Base-by-base conservation (phyloP, 2,113 vertebrate genomes). In the Oxygymnocypris stewartii region DNA sequence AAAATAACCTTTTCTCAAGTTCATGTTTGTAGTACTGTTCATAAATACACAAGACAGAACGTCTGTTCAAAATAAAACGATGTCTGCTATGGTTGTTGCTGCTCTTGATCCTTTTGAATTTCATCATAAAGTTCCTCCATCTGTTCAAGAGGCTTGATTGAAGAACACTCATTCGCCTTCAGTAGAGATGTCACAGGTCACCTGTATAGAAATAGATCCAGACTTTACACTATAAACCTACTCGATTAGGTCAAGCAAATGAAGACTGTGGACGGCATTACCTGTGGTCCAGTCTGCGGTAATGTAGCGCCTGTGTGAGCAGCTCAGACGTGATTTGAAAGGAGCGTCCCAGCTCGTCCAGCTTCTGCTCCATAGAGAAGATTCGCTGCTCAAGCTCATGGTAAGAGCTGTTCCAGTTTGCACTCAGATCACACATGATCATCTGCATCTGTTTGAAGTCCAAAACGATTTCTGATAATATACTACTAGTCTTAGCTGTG, bases 341-440 rank as follows among this genome's bases (percentile, higher is more conserved):
- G 77, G 92, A 94, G 88, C 93, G 94, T 0, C 90, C 94, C 88
- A 97, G 91, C 40, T 95, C 91, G 0, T 97, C 96, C 84, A 97
- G 92, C 85, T 96, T 97, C 88, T 94, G 94, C 84, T 96, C 96
- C 93, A 97, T 94, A 16, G 93, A 93, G 23, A 95, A 91, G 51
- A 97, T 96, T 9, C 95, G 92, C 92, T 96, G 96, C 90, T 97
- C 96, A 93, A 97, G 93, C 88, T 96, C 94, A 47, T 89, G 93
- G 86, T 97, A 96, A 0, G 96, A 97, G 87, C 90, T 95, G 89
- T 91, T 96, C 91, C 97, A 95, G 87, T 95, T 95, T 86, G 93
- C 91, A 42, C 96, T 96, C 79, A 98, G 89, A 90, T 98, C 96
- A 14, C 93, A 96, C 94, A 97, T 96, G 89, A 96, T 96, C 95